Percentiles rank a stretch among this genome's conserved stretches.
These are phyloP conservation scores for Ptiloglossa arizonensis DNA, from an alignment of 1,140 invertebrate species.

Conservation along the genomic window DNA sequence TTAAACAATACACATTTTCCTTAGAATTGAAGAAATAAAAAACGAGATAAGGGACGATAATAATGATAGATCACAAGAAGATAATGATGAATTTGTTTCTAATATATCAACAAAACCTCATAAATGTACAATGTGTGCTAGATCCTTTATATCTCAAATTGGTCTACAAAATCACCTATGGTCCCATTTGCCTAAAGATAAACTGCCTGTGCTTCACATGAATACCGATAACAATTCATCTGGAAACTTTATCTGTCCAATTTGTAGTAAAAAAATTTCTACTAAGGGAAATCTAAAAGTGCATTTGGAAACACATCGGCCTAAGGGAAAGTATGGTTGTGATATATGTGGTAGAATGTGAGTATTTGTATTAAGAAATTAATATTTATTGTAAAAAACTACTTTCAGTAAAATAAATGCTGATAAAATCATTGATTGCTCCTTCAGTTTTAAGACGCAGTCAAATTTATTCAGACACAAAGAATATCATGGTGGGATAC, in stretches of 20 bases:
- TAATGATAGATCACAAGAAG: slow-evolving; percentile 55
- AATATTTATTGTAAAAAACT: slow-evolving; percentile 11
- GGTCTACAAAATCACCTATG: slow-evolving; percentile 84
- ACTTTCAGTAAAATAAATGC: background rate
- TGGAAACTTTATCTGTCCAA: slow-evolving; percentile 82
- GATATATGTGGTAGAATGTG: slow-evolving; percentile 87
- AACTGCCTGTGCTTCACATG: slow-evolving; percentile 70
- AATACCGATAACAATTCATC: slow-evolving; percentile 67
- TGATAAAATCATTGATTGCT: slow-evolving; percentile 34
- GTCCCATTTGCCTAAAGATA: slow-evolving; percentile 79
- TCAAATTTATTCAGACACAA: slow-evolving; percentile 86
- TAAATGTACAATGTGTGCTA: slow-evolving; percentile 81
- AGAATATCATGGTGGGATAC: slow-evolving; percentile 85
- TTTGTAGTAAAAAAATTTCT: slow-evolving; percentile 85
- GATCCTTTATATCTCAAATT: slow-evolving; percentile 81
- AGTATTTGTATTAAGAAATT: slow-evolving; percentile 72
- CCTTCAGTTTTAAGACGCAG: slow-evolving; percentile 86
- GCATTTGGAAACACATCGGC: slow-evolving; percentile 86
- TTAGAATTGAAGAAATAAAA: slow-evolving; percentile 32
- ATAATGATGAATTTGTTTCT: slow-evolving; percentile 59
- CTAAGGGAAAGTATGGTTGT: slow-evolving; percentile 85
- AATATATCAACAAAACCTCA: slow-evolving; percentile 78
- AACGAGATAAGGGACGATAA: slow-evolving; percentile 53
- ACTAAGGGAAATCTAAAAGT: slow-evolving; percentile 85
- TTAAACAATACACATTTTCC: background rate